Percentiles rank a stretch among this genome's conserved stretches.
These are phyloP conservation scores for Bergia sp. DNA, from an alignment of 92 coral and sea anemone genomes.

Conservation along the genomic window DNA sequence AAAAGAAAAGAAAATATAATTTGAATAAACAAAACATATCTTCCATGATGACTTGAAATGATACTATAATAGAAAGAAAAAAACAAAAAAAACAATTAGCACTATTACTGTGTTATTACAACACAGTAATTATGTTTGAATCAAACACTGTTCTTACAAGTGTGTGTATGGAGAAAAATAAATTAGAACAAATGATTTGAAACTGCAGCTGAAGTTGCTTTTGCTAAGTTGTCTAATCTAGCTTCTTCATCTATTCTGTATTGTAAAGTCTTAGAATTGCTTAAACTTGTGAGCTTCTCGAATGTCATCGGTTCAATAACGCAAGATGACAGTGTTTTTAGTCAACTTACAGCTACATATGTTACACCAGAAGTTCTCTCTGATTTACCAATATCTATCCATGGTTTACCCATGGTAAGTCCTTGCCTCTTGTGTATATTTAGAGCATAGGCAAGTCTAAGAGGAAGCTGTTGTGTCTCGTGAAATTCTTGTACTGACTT, in stretches of 20 bases:
- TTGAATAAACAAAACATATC: constrained; percentile 27
- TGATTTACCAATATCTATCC: constrained; percentile 16
- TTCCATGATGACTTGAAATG: constrained; percentile 43
- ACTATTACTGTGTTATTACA: constrained; percentile 31
- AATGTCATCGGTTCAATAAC: too few relatives aligned
- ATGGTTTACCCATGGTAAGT: constrained; percentile 8
- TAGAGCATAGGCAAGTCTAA: constrained; percentile 39
- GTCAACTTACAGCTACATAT: constrained; percentile 27
- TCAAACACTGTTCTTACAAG: constrained; percentile 30
- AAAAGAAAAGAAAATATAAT: constrained; percentile 17
- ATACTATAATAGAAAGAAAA: constrained; percentile 4
- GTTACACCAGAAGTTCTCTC: constrained; percentile 43
- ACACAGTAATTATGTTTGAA: not conserved
- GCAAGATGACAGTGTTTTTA: constrained; percentile 16
- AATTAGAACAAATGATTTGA: constrained; percentile 8
- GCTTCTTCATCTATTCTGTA: constrained; percentile 45
- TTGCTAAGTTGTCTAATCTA: constrained; percentile 47
- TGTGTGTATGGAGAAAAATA: constrained; percentile 28
- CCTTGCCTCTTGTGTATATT: constrained; percentile 28
- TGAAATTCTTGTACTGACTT: constrained; percentile 20
- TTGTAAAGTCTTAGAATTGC: constrained; percentile 41
- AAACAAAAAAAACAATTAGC: not conserved
- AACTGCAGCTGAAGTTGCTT: constrained; percentile 39
- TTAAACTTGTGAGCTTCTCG: constrained; percentile 11
- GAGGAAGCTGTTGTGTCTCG: constrained; percentile 29